These are phyloP conservation scores for Schizopygopsis malacanthus DNA, from an alignment of 2,797 vertebrate species.

Conservation along the genomic window DNA sequence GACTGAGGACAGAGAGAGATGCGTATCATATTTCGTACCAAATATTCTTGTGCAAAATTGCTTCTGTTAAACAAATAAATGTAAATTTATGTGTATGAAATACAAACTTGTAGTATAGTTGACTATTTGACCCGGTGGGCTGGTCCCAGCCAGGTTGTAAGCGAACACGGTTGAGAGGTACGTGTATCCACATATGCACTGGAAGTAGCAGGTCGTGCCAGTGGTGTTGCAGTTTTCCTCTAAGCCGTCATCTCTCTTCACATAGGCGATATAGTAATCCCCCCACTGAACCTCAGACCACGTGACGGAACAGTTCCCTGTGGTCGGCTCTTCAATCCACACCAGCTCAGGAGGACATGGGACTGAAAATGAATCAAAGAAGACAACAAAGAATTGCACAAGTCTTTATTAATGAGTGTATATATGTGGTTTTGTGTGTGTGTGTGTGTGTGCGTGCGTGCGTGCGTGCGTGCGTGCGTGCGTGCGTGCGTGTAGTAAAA, in stretches of 20 bases:
- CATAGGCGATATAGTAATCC: constrained; percentile 86
- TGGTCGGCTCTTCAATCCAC: constrained; percentile 77
- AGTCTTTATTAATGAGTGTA: background rate
- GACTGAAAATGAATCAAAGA: constrained; percentile 70
- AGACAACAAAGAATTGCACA: background rate
- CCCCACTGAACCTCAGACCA: constrained; percentile 79
- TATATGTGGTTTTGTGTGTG: background rate
- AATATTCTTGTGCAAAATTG: background rate
- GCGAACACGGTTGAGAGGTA: constrained; percentile 89
- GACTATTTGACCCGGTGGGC: constrained; percentile 79
- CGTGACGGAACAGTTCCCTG: constrained; percentile 81
- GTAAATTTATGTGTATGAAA: background rate
- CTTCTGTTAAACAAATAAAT: background rate
- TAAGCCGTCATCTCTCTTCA: constrained; percentile 89
- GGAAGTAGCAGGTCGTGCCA: constrained; percentile 79
- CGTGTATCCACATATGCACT: constrained; percentile 88
- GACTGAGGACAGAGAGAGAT: constrained; percentile 71
- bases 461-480: constrained; percentile 29
- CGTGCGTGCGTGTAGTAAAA: constrained; percentile 48
- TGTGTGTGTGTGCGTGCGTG: constrained; percentile 22
- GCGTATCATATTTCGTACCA: background rate
- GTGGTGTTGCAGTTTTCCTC: constrained; percentile 90
- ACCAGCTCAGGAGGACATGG: constrained; percentile 85
- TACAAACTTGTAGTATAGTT: constrained; percentile 88
- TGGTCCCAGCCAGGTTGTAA: constrained; percentile 88